Evolutionary conservation across 2,113 vertebrate genomes (phyloP).

Genomic region (Picathartes gymnocephalus): DNA sequence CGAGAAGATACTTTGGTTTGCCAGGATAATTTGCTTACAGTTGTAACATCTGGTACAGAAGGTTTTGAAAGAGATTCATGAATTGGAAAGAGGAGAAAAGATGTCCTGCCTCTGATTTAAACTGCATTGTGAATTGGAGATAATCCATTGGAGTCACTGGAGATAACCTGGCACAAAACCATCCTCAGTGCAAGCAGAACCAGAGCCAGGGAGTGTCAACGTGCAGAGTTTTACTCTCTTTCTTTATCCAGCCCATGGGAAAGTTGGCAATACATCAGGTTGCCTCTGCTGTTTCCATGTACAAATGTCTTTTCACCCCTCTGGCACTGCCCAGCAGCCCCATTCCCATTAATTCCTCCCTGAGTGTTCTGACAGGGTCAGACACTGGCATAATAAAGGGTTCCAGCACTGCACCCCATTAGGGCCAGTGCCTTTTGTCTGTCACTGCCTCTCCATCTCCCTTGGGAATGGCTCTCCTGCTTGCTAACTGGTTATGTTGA

Average conservation of each 20-base stretch:
- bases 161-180: conserved; percentile 35
- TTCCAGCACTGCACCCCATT: neutral
- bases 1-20: conserved; percentile 2
- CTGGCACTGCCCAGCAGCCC: neutral
- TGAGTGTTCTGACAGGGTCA: neutral
- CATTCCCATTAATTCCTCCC: neutral
- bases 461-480: neutral
- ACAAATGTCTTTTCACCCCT: neutral
- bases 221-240: neutral
- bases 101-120: conserved; percentile 13
- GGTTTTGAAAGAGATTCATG: conserved; percentile 22
- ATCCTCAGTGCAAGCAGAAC: neutral
- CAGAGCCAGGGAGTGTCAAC: neutral
- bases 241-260: neutral
- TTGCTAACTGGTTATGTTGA: neutral
- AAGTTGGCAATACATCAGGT: neutral
- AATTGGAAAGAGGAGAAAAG: conserved; percentile 19
- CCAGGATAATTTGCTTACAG: conserved; percentile 33
- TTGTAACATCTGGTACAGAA: conserved; percentile 40
- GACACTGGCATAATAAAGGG: neutral
- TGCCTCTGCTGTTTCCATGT: neutral
- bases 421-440: neutral
- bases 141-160: neutral
- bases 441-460: neutral
- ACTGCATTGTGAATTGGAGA: conserved; percentile 2